Evolutionary conservation across 2,113 vertebrate species (phyloP).

Genomic region (Nothobranchius furzeri): DNA sequence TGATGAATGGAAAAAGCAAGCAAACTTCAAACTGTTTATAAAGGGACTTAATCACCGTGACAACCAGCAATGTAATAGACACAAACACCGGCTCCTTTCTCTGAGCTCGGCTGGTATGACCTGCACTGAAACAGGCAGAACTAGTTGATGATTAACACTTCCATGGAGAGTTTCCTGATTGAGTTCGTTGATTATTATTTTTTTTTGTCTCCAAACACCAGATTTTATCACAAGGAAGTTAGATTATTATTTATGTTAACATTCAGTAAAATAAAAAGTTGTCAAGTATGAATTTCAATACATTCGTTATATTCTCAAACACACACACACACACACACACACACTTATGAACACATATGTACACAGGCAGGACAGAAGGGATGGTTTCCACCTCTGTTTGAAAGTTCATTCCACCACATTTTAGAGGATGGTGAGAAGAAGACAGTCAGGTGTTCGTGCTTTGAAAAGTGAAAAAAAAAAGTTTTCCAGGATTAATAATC

Average conservation of each 20-base stretch:
- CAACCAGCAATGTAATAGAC: constrained; percentile 38
- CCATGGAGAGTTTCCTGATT: constrained; percentile 24
- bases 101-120: constrained; percentile 40
- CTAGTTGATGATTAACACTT: constrained; percentile 46
- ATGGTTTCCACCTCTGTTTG: background rate
- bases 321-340: constrained; percentile 27
- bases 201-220: background rate
- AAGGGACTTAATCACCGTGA: constrained; percentile 25
- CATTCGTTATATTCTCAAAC: constrained; percentile 65
- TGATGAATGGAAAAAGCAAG: constrained; percentile 13
- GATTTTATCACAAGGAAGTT: constrained; percentile 27
- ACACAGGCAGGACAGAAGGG: constrained; percentile 33
- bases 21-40: constrained; percentile 30
- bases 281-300: constrained; percentile 74
- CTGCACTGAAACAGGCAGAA: constrained; percentile 22
- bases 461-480: background rate
- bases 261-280: constrained; percentile 17
- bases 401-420: constrained; percentile 41
- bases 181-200: constrained; percentile 10
- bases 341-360: constrained; percentile 61
- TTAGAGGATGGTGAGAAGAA: constrained; percentile 6
- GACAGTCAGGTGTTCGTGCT: background rate
- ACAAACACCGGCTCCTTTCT: constrained; percentile 57
- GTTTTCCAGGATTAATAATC: constrained; percentile 12
- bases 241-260: constrained; percentile 22